A percentile compares a stretch with the other conserved stretches of the same genome.
phyloP scores from a whole-genome alignment of 2,113 vertebrate species.

The Toxotes chatareus region DNA sequence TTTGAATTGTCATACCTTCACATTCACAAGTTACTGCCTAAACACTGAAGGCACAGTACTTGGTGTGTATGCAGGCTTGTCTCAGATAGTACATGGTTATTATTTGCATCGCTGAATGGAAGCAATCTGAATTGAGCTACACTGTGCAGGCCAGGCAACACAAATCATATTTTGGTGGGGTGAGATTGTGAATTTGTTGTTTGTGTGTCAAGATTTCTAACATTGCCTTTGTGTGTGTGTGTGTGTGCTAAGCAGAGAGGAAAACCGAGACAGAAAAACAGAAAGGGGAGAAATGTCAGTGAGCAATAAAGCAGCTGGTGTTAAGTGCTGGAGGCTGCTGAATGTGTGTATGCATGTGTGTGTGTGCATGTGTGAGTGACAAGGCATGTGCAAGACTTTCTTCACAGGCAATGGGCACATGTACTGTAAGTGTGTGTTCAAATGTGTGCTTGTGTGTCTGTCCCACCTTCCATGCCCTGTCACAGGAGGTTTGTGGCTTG shows the following conservation, averaged over 20 bases:
- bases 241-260: conserved; percentile 45
- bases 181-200: conserved; percentile 28
- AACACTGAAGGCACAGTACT: neutral
- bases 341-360: conserved; percentile 61
- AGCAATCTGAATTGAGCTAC: conserved; percentile 31
- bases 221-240: conserved; percentile 15
- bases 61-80: neutral
- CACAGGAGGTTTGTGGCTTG: conserved; percentile 74
- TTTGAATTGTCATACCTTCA: neutral
- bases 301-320: conserved; percentile 83
- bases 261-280: conserved; percentile 66
- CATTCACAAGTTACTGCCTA: neutral
- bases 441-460: conserved; percentile 43
- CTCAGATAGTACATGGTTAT: conserved; percentile 10
- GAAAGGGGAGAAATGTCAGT: conserved; percentile 82
- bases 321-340: conserved; percentile 65
- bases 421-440: conserved; percentile 49
- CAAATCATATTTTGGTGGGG: conserved; percentile 29
- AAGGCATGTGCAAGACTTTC: conserved; percentile 47
- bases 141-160: conserved; percentile 6
- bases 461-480: conserved; percentile 74
- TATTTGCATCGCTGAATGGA: conserved; percentile 19
- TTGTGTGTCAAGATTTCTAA: conserved; percentile 22
- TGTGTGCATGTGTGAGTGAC: conserved; percentile 31
- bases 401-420: conserved; percentile 39